phyloP scores from a whole-genome alignment of 2,797 vertebrate species.

The Borostomias antarcticus region DNA sequence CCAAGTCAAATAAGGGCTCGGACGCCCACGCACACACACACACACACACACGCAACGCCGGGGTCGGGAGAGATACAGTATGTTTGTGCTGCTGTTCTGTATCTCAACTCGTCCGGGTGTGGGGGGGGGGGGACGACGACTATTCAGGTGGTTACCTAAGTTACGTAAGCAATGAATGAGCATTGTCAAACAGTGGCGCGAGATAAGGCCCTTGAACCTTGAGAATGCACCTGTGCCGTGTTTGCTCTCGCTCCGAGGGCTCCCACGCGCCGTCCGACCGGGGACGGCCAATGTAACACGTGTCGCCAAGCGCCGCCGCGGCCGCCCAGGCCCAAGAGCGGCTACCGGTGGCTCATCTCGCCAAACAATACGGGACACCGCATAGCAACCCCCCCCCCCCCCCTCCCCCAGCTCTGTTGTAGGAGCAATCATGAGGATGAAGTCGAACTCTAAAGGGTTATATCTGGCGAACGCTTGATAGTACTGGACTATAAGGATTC shows the following conservation, averaged over 20 bases:
- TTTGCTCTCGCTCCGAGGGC: conserved; percentile 72
- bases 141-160: conserved; percentile 63
- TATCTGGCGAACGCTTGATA: too few relatives aligned
- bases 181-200: conserved; percentile 73
- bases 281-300: conserved; percentile 29
- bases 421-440: too few relatives aligned
- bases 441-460: too few relatives aligned
- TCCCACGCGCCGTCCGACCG: conserved; percentile 62
- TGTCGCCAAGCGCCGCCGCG: conserved; percentile 54
- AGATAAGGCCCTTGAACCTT: conserved; percentile 77
- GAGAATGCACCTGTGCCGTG: conserved; percentile 79
- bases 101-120: conserved; percentile 12
- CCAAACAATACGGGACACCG: conserved; percentile 1
- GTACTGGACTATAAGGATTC: too few relatives aligned
- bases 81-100: not conserved
- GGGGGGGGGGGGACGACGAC: too few relatives aligned
- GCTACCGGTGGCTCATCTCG: not conserved
- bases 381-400: too few relatives aligned
- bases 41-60: too few relatives aligned
- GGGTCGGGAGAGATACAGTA: conserved; percentile 40
- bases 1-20: not conserved
- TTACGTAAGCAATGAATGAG: conserved; percentile 70
- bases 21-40: too few relatives aligned
- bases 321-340: not conserved
- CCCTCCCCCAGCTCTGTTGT: too few relatives aligned